phyloP scores from a whole-genome alignment of 1,140 invertebrate genomes.

The Drosophila nasuta region DNA sequence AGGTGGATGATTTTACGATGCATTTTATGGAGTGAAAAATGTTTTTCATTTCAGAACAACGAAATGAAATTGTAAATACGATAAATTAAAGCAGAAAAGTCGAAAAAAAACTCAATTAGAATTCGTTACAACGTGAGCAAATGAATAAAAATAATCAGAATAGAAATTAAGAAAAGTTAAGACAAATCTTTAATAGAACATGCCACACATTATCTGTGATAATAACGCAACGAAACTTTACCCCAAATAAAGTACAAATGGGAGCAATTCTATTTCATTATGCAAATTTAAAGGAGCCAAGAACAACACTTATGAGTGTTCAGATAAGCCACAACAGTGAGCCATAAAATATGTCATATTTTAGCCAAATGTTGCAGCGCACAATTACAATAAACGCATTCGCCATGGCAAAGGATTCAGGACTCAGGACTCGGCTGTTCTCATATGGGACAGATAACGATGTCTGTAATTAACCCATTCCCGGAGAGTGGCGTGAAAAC shows the following conservation, averaged over 20 bases:
- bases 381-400: slow-evolving; percentile 75
- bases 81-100: slow-evolving; percentile 51
- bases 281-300: slow-evolving; percentile 34
- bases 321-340: slow-evolving; percentile 53
- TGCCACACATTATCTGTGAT: slow-evolving; percentile 58
- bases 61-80: slow-evolving; percentile 29
- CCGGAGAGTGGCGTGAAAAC: slow-evolving; percentile 56
- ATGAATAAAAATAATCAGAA: background rate
- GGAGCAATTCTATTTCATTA: slow-evolving; percentile 84
- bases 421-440: slow-evolving; percentile 20
- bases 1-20: slow-evolving; percentile 71
- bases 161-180: background rate
- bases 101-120: slow-evolving; percentile 52
- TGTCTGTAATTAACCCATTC: slow-evolving; percentile 63
- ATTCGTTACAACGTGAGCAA: slow-evolving; percentile 45
- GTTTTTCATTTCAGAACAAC: slow-evolving; percentile 44
- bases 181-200: slow-evolving; percentile 11
- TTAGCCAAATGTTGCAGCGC: slow-evolving; percentile 49
- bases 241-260: slow-evolving; percentile 82
- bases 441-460: slow-evolving; percentile 52
- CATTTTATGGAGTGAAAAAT: slow-evolving; percentile 68
- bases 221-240: slow-evolving; percentile 65
- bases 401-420: slow-evolving; percentile 32
- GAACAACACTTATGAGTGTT: background rate
- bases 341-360: slow-evolving; percentile 81